phyloP scores from a whole-genome alignment of 2,113 vertebrate genomes.

The Illadopsis cleaveri region DNA sequence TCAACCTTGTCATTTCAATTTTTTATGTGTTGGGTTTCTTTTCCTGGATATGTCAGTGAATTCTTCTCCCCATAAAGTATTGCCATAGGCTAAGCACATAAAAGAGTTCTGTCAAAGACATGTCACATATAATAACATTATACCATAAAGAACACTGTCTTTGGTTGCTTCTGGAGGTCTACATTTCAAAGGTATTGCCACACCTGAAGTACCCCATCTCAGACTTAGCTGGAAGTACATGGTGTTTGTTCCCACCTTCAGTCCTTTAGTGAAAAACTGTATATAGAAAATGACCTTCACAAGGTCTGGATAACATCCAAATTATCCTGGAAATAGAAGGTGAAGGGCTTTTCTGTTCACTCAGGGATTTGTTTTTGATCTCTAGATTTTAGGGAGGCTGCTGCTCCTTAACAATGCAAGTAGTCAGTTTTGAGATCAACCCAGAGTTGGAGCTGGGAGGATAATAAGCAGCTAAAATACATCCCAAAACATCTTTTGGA shows the following conservation, averaged over 20 bases:
- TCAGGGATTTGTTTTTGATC: neutral
- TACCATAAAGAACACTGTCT: neutral
- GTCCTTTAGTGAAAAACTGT: neutral
- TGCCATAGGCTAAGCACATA: constrained; percentile 35
- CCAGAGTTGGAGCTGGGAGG: neutral
- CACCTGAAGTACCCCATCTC: neutral
- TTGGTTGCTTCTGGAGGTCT: neutral
- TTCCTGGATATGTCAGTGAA: constrained; percentile 21
- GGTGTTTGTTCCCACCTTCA: neutral
- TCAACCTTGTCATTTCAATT: constrained; percentile 55
- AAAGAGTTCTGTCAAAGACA: constrained; percentile 3
- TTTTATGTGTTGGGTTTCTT: neutral
- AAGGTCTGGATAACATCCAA: neutral
- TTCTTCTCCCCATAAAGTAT: constrained; percentile 8
- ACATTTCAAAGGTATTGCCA: neutral
- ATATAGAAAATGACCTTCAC: neutral
- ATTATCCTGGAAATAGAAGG: neutral
- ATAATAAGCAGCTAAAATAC: neutral
- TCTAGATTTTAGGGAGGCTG: neutral
- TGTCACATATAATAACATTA: constrained; percentile 34
- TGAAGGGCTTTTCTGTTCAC: neutral
- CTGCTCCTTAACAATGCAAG: neutral
- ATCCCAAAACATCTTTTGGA: neutral
- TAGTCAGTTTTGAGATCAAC: neutral
- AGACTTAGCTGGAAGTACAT: neutral